phyloP scores from a whole-genome alignment of 1,140 invertebrate species.

The Lethocerus indicus region DNA sequence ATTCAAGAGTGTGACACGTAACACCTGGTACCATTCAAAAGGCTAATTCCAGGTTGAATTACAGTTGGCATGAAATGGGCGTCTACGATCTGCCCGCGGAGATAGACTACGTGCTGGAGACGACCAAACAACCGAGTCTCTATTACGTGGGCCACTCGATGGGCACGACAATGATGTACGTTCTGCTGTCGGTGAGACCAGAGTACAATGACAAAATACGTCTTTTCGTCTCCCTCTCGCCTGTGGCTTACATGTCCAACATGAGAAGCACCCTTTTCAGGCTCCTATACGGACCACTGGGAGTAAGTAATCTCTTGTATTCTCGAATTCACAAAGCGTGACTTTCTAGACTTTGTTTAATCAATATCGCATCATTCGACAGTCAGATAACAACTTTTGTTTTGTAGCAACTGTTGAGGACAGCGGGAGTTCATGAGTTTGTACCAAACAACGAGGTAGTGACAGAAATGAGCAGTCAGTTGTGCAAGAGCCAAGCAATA shows the following conservation, averaged over 20 bases:
- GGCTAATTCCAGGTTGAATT: too few relatives aligned
- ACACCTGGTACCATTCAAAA: too few relatives aligned
- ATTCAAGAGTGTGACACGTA: too few relatives aligned
- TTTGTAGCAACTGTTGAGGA: slow-evolving; percentile 7
- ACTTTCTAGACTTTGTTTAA: too few relatives aligned
- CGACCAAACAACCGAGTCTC: slow-evolving; percentile 32
- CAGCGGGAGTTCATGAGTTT: slow-evolving; percentile 11
- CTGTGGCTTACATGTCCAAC: slow-evolving; percentile 37
- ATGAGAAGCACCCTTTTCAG: slow-evolving; percentile 10
- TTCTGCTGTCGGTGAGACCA: slow-evolving; percentile 36
- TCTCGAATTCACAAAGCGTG: too few relatives aligned
- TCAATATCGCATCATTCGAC: too few relatives aligned
- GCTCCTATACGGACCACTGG: slow-evolving; percentile 12
- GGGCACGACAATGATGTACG: slow-evolving; percentile 48
- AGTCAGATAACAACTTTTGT: background rate
- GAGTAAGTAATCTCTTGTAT: slow-evolving; percentile 1
- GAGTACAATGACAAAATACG: slow-evolving; percentile 46
- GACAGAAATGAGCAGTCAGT: background rate
- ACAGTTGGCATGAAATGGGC: slow-evolving; percentile 41
- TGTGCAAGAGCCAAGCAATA: slow-evolving; percentile 3
- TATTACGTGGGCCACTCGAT: slow-evolving; percentile 51
- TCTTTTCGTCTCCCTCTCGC: slow-evolving; percentile 48
- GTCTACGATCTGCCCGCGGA: slow-evolving; percentile 42
- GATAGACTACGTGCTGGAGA: slow-evolving; percentile 36
- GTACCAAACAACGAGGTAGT: slow-evolving; percentile 5